Conservation (phyloP, 2,888 invertebrate species). For the Polydrusus cervinus region DNA sequence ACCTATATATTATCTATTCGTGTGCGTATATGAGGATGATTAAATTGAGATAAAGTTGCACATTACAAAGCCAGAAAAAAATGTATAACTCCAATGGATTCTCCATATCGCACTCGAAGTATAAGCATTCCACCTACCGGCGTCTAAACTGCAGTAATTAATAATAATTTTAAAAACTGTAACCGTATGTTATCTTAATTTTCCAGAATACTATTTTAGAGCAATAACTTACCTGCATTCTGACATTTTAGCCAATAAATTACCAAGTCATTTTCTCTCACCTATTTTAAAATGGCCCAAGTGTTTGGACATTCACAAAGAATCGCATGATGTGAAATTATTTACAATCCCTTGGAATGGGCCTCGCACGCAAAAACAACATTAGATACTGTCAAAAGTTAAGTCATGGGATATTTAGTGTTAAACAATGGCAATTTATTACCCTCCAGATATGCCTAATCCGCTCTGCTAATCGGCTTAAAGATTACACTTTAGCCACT, state of each 20-base stretch:
- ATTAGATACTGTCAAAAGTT: slow-evolving; percentile 54
- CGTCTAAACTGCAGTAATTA: slow-evolving; percentile 42
- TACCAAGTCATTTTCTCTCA: slow-evolving; percentile 48
- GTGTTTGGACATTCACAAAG: slow-evolving; percentile 53
- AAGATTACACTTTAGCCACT: slow-evolving; percentile 28
- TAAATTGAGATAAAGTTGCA: too few species aligned
- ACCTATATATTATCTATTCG: too few species aligned
- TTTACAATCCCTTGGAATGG: slow-evolving; percentile 50
- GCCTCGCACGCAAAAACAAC: slow-evolving; percentile 52
- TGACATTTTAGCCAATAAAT: slow-evolving; percentile 53
- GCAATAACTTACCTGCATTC: slow-evolving; percentile 49
- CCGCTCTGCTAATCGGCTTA: slow-evolving; percentile 32
- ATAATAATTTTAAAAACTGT: slow-evolving; percentile 37
- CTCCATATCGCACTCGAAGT: too few species aligned
- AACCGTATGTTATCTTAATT: slow-evolving; percentile 53
- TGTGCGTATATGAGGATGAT: too few species aligned
- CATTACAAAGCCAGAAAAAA: too few species aligned
- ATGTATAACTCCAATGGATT: too few species aligned
- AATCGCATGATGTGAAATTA: slow-evolving; percentile 56
- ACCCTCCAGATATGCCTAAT: slow-evolving; percentile 41
- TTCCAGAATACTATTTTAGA: slow-evolving; percentile 38
- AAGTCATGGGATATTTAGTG: slow-evolving; percentile 34
- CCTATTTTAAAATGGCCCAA: slow-evolving; percentile 46
- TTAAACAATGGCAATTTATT: slow-evolving; percentile 56
- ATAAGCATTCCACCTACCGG: too few species aligned